Evolutionary conservation across 2,888 invertebrate genomes (phyloP), one percentile per base, ranked within the genome.

Genomic region (Clusia tigrina): DNA sequence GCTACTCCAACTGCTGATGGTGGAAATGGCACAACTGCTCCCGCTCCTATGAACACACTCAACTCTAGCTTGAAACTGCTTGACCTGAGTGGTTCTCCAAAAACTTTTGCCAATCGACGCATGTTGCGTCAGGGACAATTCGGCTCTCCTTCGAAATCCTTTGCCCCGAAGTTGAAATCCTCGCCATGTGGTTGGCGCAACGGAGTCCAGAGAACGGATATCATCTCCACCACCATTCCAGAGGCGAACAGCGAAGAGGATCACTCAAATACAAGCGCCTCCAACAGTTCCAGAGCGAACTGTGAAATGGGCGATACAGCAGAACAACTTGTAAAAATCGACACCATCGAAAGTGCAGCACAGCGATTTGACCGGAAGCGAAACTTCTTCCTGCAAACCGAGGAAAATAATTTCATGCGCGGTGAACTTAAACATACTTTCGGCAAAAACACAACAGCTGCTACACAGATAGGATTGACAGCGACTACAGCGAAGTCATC

Each of bases 141-240:
- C 15, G 82, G 85, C 2, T 88, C 88, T 1, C 87, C 88, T 22
- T 87, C 87, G 9, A 84, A 88, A 77, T 84, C 80, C 0, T 81
- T 84, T 60, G 81, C 76, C 1, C 83, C 86, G 0, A 92, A 92
- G 78, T 84, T 91, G 38, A 77, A 80, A 56, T 83, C 90, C 67
- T 89, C 91, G 0, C 67, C 65, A 2, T 89, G 88, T 23, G 64
- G 66, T 12, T 65, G 69, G 3, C 6, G 3, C 3, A 2, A 22
- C 20, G 55, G 67, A 12, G 60, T 63, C 2, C 74, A 77, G 52
- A 86, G 93, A 73, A 92, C 91, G 22, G 93, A 94, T 76, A 92
- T 94, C 58, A 88, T 95, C 77, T 93, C 94, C 48, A 91, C 92
- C 53, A 93, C 94, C 62, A 95, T 95, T 81, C 90, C 90, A 46